phyloP scores from a whole-genome alignment of 1,140 invertebrate species.

The Hylaeus volcanicus region DNA sequence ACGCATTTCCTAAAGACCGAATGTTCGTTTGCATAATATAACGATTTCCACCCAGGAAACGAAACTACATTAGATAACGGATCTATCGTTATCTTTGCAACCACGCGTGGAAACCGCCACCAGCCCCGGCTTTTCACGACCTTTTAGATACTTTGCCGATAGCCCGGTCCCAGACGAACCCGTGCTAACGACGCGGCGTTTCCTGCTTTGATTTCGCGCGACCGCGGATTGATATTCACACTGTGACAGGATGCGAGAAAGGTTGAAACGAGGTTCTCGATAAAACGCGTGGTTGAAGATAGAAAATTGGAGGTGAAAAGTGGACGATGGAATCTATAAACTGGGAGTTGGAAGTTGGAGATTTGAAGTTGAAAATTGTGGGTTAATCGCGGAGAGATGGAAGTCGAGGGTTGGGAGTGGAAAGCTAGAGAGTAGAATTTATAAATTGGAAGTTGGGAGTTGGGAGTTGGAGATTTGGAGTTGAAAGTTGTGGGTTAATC shows the following conservation, averaged over 20 bases:
- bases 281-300: too few species aligned
- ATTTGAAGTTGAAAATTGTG: too few species aligned
- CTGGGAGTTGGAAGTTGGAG: too few species aligned
- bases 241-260: too few species aligned
- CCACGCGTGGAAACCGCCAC: not conserved
- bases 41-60: slow-evolving; percentile 16
- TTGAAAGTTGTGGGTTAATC: too few species aligned
- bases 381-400: too few species aligned
- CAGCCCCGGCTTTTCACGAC: not conserved
- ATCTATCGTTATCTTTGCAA: not conserved
- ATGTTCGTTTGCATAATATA: slow-evolving; percentile 18
- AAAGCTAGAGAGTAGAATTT: too few species aligned
- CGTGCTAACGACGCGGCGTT: not conserved
- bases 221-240: not conserved
- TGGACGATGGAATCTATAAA: too few species aligned
- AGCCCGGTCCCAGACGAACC: not conserved
- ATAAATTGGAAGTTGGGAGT: too few species aligned
- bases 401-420: too few species aligned
- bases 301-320: too few species aligned
- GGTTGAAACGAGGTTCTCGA: not conserved
- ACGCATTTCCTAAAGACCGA: not conserved
- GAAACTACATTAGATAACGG: slow-evolving; percentile 1
- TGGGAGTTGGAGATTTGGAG: too few species aligned
- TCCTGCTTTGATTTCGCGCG: not conserved
- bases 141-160: not conserved